Base-by-base conservation (phyloP, 1,140 invertebrate species). In the Drosophila kanapiae region DNA sequence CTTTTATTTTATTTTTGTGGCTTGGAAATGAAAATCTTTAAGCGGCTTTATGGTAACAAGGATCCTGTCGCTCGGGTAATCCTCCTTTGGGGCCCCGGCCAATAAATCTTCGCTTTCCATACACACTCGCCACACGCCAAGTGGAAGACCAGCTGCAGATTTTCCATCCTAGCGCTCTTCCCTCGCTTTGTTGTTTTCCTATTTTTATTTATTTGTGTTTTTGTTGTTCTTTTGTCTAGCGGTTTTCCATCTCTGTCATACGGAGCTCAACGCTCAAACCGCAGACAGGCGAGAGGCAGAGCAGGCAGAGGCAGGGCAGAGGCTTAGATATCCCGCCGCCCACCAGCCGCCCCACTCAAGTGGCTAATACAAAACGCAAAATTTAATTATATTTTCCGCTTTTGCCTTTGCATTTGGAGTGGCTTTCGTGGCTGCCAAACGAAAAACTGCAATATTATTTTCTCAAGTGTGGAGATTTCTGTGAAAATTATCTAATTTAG, bases 11-110 rank as follows among this genome's bases (percentile, higher is more conserved):
- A 33, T 33, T 43, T 35, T 33, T 38, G 29, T 70, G 62, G 47
- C 23, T 33, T 47, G 48, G 37, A 77, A 81, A 77, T 82, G 69
- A 82, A 77, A 82, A 81, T 82, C 80, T 82, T 82, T 82, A 82
- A 82, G 80, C 78, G 72, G 80, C 78, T 82, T 82, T 81, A 77
- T 81, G 58, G 79, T 62, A 80, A 80, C 79, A 79, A 69, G 78
- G 71, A 74, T 59, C 48, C 78, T 63, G 78, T 75, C 78, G 78
- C 51, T 74, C 59, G 60, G 65, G 78, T 80, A 80, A 80, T 80
- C 78, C 78, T 80, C 71, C 71, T 79, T 74, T 65, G 47, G 45
- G 31, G 67, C 61, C 3, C 57, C 27, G 40, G 38, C 68, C 70
- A 74, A 74, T 74, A 74, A 74, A 72, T 74, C 70, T 74, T 74